Percentiles rank a stretch among this genome's conserved stretches.
Conservation (phyloP, 2,113 vertebrate genomes). For the Leptobrachium leishanense region DNA sequence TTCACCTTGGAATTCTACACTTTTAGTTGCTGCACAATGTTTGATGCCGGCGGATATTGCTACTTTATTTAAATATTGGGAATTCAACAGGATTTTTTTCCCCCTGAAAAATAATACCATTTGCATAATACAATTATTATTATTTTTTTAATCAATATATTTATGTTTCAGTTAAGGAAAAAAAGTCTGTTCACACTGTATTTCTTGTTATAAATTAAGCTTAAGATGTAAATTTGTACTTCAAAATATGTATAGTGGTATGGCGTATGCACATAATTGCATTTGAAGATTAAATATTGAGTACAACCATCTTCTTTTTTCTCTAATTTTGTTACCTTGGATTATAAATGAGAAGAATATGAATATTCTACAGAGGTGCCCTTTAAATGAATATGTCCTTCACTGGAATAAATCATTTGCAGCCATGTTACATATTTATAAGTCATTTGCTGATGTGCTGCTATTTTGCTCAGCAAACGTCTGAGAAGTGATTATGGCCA, state of each 20-base stretch:
- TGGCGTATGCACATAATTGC: not conserved
- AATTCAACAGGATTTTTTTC: too few species aligned
- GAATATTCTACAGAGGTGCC: slow-evolving; percentile 10
- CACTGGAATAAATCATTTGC: slow-evolving; percentile 29
- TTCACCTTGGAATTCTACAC: too few species aligned
- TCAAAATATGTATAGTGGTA: not conserved
- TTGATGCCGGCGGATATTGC: too few species aligned
- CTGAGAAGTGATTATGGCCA: slow-evolving; percentile 13
- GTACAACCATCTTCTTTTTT: not conserved
- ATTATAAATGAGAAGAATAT: slow-evolving; percentile 13
- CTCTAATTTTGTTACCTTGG: not conserved
- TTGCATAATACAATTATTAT: too few species aligned
- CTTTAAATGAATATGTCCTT: slow-evolving; percentile 28
- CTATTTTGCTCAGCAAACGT: slow-evolving; percentile 14
- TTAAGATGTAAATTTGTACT: too few species aligned
- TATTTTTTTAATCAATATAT: too few species aligned
- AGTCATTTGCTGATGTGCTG: slow-evolving; percentile 33
- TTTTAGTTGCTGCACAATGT: too few species aligned
- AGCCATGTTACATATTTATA: slow-evolving; percentile 40
- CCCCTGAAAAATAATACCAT: too few species aligned
- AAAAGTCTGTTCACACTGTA: too few species aligned
- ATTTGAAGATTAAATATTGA: not conserved
- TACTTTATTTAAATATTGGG: too few species aligned
- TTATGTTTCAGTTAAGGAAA: too few species aligned
- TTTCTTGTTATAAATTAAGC: too few species aligned